A percentile compares a stretch with the other conserved stretches of the same genome.
Conservation (phyloP, 35 echinoderm and acorn worm genomes). For the Apostichopus japonicus region DNA sequence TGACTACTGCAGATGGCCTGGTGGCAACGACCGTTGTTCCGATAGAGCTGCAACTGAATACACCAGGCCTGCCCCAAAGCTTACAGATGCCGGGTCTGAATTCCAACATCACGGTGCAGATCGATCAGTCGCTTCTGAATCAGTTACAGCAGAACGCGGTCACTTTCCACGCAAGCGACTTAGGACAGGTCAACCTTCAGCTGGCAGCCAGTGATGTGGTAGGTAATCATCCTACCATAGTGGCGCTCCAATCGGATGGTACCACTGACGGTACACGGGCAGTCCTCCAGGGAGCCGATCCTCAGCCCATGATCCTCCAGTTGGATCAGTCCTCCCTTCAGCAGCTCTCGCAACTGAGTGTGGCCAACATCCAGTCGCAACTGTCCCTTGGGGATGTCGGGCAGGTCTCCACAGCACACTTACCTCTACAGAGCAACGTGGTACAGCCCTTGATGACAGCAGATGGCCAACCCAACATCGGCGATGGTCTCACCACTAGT, state of each 20-base stretch:
- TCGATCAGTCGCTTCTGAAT: conserved; percentile 89
- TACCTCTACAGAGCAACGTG: conserved; percentile 2
- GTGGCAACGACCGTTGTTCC: conserved; percentile 73
- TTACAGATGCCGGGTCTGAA: conserved; percentile 88
- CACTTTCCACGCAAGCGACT: conserved; percentile 76
- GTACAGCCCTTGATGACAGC: conserved; percentile 1
- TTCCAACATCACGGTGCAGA: conserved; percentile 97
- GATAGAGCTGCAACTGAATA: conserved; percentile 86
- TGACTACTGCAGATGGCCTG: conserved; percentile 46
- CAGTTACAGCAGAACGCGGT: conserved; percentile 96
- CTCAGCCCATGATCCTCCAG: conserved; percentile 78
- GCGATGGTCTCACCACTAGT: background rate
- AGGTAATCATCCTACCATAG: conserved; percentile 27
- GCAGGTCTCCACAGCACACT: conserved; percentile 33
- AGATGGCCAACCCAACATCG: background rate
- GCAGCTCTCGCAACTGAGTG: conserved; percentile 70
- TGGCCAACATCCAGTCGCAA: conserved; percentile 35
- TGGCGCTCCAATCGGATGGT: conserved; percentile 33
- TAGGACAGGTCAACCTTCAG: conserved; percentile 66
- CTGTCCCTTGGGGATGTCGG: conserved; percentile 37
- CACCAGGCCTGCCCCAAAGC: conserved; percentile 71
- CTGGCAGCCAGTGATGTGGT: conserved; percentile 54
- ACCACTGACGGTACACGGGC: conserved; percentile 13
- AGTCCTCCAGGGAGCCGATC: conserved; percentile 67
- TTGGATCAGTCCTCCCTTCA: conserved; percentile 68